A percentile compares a stretch with the other conserved stretches of the same genome.
These are phyloP conservation scores for Leptarthrus brevirostris DNA, from an alignment of 2,888 invertebrate genomes.

Conservation along the genomic window DNA sequence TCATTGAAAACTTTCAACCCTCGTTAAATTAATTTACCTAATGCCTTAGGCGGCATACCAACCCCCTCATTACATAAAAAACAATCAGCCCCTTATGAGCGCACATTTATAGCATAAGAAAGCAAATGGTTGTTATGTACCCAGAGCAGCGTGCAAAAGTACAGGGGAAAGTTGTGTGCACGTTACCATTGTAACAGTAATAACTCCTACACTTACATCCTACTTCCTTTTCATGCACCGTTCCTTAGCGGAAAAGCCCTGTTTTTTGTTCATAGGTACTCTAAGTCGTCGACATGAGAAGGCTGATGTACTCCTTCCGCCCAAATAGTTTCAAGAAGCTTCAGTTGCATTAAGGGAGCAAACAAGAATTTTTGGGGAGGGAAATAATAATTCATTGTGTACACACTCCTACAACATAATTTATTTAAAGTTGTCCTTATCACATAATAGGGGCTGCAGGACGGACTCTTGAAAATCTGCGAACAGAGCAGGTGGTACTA, in stretches of 20 bases:
- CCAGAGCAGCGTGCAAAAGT: neutral
- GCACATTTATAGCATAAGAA: conserved; percentile 7
- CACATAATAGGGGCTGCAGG: neutral
- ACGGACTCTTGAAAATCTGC: neutral
- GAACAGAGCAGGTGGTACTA: conserved; percentile 6
- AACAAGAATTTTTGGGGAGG: conserved; percentile 22
- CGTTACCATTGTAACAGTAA: conserved; percentile 16
- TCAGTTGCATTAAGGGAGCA: conserved; percentile 24
- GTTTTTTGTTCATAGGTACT: conserved; percentile 11
- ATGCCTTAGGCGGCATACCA: conserved; percentile 29
- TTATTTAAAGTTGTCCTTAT: conserved; percentile 13
- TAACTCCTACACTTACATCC: neutral
- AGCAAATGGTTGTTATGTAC: conserved; percentile 23
- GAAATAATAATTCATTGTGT: conserved; percentile 17
- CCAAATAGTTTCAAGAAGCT: conserved; percentile 32
- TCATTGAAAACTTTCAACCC: conserved; percentile 39
- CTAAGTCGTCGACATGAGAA: conserved; percentile 14
- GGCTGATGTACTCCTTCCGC: neutral
- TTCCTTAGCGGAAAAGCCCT: neutral
- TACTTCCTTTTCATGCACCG: neutral
- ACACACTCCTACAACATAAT: neutral
- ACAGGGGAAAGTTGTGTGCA: neutral
- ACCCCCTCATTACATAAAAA: neutral
- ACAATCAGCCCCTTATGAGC: conserved; percentile 3
- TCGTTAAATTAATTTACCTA: conserved; percentile 55